Conservation (phyloP, 2,113 vertebrate species). For the Chunga burmeisteri region DNA sequence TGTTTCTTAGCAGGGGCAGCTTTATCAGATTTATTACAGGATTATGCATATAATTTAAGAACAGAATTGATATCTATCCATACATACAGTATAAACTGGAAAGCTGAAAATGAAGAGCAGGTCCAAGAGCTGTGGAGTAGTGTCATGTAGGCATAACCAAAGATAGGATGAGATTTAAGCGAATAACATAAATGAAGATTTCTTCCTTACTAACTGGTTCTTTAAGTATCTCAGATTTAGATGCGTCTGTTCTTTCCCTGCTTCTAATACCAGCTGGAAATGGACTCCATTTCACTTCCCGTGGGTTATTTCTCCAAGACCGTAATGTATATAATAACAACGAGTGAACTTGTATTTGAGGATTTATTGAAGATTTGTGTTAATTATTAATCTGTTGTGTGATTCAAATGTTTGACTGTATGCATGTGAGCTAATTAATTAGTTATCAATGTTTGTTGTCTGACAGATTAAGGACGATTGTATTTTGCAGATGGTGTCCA, state of each 20-base stretch:
- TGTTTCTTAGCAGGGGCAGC: neutral
- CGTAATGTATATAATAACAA: neutral
- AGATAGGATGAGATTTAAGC: neutral
- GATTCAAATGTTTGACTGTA: neutral
- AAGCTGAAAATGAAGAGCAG: neutral
- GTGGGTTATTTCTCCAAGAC: neutral
- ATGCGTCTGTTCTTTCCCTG: neutral
- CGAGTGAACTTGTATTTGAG: neutral
- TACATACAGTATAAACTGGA: neutral
- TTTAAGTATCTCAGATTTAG: neutral
- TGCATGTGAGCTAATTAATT: neutral
- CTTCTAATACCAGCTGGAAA: neutral
- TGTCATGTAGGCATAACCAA: neutral
- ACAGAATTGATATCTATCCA: neutral
- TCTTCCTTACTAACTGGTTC: neutral
- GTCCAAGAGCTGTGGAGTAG: neutral
- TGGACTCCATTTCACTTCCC: neutral
- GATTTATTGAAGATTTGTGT: neutral
- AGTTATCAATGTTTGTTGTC: neutral
- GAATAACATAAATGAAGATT: neutral
- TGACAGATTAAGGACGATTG: constrained; percentile 7
- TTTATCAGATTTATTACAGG: neutral
- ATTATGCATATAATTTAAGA: neutral
- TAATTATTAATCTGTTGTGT: neutral
- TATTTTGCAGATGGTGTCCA: constrained; percentile 76